Conservation (phyloP, 1,140 invertebrate species). For the Eumeta japonica region DNA sequence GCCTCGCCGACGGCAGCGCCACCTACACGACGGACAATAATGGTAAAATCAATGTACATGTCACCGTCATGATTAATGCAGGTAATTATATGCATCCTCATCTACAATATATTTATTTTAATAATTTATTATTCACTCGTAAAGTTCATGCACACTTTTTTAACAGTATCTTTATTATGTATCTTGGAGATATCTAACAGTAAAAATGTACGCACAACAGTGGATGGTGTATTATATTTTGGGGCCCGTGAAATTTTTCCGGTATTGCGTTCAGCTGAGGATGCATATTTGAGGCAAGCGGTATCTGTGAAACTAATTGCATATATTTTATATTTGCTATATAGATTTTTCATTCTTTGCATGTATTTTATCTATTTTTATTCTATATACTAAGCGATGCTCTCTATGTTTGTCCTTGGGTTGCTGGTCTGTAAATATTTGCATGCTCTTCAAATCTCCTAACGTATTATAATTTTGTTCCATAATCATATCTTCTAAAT, state of each 20-base stretch:
- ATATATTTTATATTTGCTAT: no score
- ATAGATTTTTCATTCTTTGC: not conserved
- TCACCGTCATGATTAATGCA: constrained; percentile 74
- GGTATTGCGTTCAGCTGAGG: constrained; percentile 30
- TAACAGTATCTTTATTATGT: constrained; percentile 30
- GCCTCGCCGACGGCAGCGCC: constrained; percentile 51
- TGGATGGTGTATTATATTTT: constrained; percentile 26
- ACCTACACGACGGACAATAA: constrained; percentile 74
- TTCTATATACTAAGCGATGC: constrained; percentile 1
- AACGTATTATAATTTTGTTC: not conserved
- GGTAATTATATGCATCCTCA: constrained; percentile 59
- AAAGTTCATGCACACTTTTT: constrained; percentile 26
- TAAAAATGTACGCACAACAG: constrained; percentile 26
- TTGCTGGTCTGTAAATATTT: no score
- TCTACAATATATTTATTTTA: constrained; percentile 7
- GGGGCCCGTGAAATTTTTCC: constrained; percentile 28
- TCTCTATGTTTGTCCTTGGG: constrained; percentile 2
- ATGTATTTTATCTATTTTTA: not conserved
- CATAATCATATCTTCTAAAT: not conserved
- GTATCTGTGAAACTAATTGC: no score
- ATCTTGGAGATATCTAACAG: constrained; percentile 37
- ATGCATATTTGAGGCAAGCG: constrained; percentile 55
- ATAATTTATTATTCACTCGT: constrained; percentile 1
- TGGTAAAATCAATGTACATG: constrained; percentile 86
- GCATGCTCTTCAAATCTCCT: constrained; percentile 3